phyloP scores from a whole-genome alignment of 2,888 invertebrate species.

The Clivina fossor region DNA sequence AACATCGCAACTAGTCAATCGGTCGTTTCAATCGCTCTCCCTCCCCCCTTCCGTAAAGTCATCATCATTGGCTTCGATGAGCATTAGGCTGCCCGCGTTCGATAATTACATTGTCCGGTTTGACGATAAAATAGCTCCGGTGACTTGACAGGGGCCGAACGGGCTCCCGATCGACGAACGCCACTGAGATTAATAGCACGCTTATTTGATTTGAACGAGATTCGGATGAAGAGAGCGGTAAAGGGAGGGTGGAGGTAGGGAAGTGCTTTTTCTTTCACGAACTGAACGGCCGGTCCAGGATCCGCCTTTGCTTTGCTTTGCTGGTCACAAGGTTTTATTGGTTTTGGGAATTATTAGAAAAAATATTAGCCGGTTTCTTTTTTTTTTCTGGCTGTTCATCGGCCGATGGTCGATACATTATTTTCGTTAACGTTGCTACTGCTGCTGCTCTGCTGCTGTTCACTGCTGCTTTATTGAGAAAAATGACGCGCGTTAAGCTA shows the following conservation, averaged over 20 bases:
- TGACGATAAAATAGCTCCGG: background rate
- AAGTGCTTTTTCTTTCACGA: too few species aligned
- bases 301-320: too few species aligned
- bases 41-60: background rate
- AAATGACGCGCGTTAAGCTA: too few species aligned
- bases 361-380: constrained; percentile 16
- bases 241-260: too few species aligned
- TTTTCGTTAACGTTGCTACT: too few species aligned
- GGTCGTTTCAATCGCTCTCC: too few species aligned
- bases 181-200: constrained; percentile 17
- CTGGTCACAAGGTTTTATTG: constrained; percentile 19
- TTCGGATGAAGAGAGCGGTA: too few species aligned
- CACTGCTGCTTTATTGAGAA: too few species aligned
- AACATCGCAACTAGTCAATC: too few species aligned
- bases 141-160: background rate
- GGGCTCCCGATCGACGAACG: constrained; percentile 2
- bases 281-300: too few species aligned
- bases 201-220: constrained; percentile 20
- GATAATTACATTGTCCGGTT: constrained; percentile 9
- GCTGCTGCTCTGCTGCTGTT: too few species aligned
- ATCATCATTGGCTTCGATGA: background rate
- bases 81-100: background rate
- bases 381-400: constrained; percentile 7
- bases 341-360: constrained; percentile 12
- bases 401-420: too few species aligned